phyloP scores from a whole-genome alignment of 2,797 vertebrate species.

The Aselliscus stoliczkanus region DNA sequence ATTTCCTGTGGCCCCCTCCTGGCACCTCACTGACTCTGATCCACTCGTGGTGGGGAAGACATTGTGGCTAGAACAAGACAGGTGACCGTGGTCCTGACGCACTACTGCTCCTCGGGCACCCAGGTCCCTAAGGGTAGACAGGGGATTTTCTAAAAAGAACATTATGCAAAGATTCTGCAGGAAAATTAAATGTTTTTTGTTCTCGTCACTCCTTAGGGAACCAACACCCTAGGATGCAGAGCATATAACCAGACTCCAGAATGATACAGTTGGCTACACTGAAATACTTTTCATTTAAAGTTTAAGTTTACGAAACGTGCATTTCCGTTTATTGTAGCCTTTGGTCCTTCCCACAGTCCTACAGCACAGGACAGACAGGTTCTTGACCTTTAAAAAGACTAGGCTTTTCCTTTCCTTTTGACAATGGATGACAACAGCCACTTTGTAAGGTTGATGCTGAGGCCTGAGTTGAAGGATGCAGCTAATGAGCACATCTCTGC shows the following conservation, averaged over 20 bases:
- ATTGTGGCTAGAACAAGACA: not conserved
- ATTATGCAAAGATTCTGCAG: not conserved
- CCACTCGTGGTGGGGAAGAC: accelerated
- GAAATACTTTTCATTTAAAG: not conserved
- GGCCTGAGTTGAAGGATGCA: accelerated
- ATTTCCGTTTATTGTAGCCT: not conserved
- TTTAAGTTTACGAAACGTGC: not conserved
- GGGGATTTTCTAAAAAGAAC: not conserved
- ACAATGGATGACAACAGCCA: accelerated
- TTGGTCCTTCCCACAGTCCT: not conserved
- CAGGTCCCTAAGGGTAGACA: not conserved
- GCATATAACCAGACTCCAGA: not conserved
- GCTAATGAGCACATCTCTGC: accelerated
- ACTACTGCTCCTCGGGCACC: accelerated
- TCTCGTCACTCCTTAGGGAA: not conserved
- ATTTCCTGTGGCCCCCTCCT: not conserved
- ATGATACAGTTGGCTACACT: not conserved
- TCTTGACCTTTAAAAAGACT: not conserved
- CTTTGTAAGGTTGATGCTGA: not conserved
- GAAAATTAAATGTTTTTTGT: not conserved
- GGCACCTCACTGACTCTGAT: not conserved
- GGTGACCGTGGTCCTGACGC: not conserved
- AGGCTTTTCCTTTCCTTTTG: not conserved
- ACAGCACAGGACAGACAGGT: not conserved
- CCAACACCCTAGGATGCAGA: not conserved